Conservation (phyloP, 2,113 vertebrate species). For the Alaudala cheleensis region DNA sequence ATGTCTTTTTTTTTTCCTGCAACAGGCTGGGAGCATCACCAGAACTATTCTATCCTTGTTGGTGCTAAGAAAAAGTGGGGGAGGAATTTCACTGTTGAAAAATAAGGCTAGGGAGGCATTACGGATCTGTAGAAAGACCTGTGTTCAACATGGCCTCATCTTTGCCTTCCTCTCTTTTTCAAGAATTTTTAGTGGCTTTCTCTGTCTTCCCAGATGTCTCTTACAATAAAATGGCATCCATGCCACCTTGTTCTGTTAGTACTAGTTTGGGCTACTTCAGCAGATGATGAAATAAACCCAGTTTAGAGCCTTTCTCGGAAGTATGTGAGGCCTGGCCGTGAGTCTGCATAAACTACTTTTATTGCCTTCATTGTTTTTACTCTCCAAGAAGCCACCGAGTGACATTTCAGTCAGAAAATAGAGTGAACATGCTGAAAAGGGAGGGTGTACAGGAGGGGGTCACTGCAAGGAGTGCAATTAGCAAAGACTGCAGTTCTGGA, state of each 20-base stretch:
- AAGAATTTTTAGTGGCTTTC: background rate
- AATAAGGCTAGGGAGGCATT: background rate
- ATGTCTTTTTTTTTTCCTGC: background rate
- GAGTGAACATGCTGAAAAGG: constrained; percentile 71
- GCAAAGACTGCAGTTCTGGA: constrained; percentile 11
- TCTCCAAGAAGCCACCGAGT: constrained; percentile 73
- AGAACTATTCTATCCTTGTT: background rate
- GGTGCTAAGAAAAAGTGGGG: background rate
- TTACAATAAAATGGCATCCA: background rate
- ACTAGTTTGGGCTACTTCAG: constrained; percentile 69
- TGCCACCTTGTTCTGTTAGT: constrained; percentile 59
- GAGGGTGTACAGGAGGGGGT: constrained; percentile 53
- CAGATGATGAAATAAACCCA: constrained; percentile 74
- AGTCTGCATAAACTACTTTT: constrained; percentile 74
- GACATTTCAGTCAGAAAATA: constrained; percentile 78
- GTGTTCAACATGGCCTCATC: background rate
- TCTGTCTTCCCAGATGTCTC: background rate
- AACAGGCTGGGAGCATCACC: background rate
- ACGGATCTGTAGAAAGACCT: background rate
- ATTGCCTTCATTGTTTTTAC: constrained; percentile 73
- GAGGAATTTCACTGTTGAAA: background rate
- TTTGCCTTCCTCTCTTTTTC: background rate
- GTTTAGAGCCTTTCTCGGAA: constrained; percentile 44
- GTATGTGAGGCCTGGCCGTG: constrained; percentile 39
- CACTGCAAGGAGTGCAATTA: constrained; percentile 54